These are phyloP conservation scores for Venturia canescens DNA, from an alignment of 1,140 invertebrate genomes.

Conservation along the genomic window DNA sequence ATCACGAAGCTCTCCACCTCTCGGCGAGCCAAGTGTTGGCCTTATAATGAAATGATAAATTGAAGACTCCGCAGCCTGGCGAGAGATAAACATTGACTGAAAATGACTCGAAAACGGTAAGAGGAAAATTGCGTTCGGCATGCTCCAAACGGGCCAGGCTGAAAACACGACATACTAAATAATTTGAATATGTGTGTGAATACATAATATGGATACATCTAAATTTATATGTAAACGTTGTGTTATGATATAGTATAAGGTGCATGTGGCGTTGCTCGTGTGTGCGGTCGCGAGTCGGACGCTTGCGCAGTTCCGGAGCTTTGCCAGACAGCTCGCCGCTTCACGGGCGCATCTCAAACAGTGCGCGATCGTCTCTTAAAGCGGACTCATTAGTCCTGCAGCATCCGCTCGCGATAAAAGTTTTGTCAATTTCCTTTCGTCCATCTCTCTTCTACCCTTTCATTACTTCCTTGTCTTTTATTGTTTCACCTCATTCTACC, in stretches of 20 bases:
- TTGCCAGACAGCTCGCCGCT: slow-evolving; percentile 64
- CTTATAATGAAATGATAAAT: too few relatives aligned
- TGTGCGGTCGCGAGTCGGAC: slow-evolving; percentile 38
- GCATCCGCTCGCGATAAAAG: slow-evolving; percentile 58
- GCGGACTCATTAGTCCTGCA: slow-evolving; percentile 63
- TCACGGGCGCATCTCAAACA: slow-evolving; percentile 67
- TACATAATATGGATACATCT: too few relatives aligned
- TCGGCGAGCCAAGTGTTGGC: too few relatives aligned
- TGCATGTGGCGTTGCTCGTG: slow-evolving; percentile 45
- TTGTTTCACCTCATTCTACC: background rate
- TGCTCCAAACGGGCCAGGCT: too few relatives aligned
- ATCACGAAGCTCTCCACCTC: too few relatives aligned
- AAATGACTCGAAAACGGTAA: too few relatives aligned
- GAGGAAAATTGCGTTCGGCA: too few relatives aligned
- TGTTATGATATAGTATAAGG: slow-evolving; percentile 17
- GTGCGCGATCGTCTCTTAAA: slow-evolving; percentile 68
- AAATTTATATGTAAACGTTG: background rate
- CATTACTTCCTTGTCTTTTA: background rate
- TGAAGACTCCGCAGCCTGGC: too few relatives aligned
- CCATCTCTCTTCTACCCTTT: background rate
- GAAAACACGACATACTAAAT: background rate
- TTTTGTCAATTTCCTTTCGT: slow-evolving; percentile 39
- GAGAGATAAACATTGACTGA: too few relatives aligned
- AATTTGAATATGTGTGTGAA: background rate
- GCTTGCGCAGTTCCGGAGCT: slow-evolving; percentile 63